A percentile compares a stretch with the other conserved stretches of the same genome.
These are phyloP conservation scores for Cyanistes caeruleus DNA, from an alignment of 2,113 vertebrate species.

Conservation along the genomic window DNA sequence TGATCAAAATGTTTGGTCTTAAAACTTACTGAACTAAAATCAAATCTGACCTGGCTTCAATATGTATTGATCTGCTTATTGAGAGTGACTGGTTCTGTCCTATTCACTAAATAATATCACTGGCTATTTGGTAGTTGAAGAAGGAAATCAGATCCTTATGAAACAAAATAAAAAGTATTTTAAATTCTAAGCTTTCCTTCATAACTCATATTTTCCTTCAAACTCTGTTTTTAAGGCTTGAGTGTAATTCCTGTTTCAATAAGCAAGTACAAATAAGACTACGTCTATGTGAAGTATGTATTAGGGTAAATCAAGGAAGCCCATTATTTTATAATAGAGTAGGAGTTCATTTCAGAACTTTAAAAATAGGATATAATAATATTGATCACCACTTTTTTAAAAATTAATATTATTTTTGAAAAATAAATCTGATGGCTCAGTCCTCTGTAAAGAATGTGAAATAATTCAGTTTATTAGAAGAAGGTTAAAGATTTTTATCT, in stretches of 20 bases:
- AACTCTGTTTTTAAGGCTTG: not conserved
- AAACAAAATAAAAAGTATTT: not conserved
- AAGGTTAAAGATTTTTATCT: not conserved
- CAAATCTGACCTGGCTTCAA: accelerated
- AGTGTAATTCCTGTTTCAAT: not conserved
- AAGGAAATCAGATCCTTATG: not conserved
- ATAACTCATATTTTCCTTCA: not conserved
- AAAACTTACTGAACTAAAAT: not conserved
- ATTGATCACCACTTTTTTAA: not conserved
- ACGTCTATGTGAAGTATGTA: not conserved
- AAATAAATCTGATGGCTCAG: not conserved
- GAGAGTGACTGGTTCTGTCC: not conserved
- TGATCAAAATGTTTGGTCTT: not conserved
- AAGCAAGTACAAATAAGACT: not conserved
- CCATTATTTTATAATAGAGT: not conserved
- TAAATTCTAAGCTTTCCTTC: not conserved
- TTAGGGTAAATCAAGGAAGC: not conserved
- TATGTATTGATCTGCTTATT: not conserved
- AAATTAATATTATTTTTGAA: not conserved
- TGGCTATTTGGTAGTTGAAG: not conserved
- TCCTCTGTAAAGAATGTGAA: not conserved
- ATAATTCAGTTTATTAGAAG: not conserved
- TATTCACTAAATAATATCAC: not conserved
- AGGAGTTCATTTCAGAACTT: not conserved
- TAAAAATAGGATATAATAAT: not conserved